Base-by-base conservation (phyloP, 1,140 invertebrate genomes). In the Tribolium castaneum region DNA sequence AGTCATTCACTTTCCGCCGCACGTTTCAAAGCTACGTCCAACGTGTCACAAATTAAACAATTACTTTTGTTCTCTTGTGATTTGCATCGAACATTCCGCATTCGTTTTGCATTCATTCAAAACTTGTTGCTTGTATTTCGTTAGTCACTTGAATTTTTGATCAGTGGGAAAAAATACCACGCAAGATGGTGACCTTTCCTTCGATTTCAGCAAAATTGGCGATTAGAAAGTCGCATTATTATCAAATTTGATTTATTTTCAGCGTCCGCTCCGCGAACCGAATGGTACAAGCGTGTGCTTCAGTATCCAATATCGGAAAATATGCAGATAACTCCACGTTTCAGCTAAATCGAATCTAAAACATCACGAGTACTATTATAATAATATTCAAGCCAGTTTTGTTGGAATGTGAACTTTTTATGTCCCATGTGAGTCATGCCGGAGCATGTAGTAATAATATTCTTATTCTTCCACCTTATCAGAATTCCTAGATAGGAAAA, bases 51-150 rank as follows among this genome's bases (percentile, higher is more conserved):
- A 25, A 62, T 71, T 30, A 72, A 72, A 73, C 71, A 73, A 73
- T 73, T 73, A 51, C 71, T 73, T 73, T 73, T 73, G 71, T 73
- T 73, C 52, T 73, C 71, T 30, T 25, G 50, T 50, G 45, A 72
- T 51, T 51, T 50, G 70, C 66, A 50, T 51, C 50, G 5, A 51
- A 19, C 70, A 50, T 19, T 19, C 39, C 50, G 45, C 22, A 49
- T 50, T 54, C 25, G 62, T 70, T 35, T 70, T 70, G 66, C 50
- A 49, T 72, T 49, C 34, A 50, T 59, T 59, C 6, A 25, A 45
- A 19, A 59, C 54, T 73, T 72, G 70, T 72, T 51, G 12, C 6
- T 25, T 51, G 50, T 72, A 16, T 73, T 52, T 16, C 12, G 49
- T 72, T 73, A 54, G 49, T 73, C 49, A 73, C 12, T 14, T 54